phyloP scores from a whole-genome alignment of 2,888 invertebrate genomes.

The Drosophila formosana region DNA sequence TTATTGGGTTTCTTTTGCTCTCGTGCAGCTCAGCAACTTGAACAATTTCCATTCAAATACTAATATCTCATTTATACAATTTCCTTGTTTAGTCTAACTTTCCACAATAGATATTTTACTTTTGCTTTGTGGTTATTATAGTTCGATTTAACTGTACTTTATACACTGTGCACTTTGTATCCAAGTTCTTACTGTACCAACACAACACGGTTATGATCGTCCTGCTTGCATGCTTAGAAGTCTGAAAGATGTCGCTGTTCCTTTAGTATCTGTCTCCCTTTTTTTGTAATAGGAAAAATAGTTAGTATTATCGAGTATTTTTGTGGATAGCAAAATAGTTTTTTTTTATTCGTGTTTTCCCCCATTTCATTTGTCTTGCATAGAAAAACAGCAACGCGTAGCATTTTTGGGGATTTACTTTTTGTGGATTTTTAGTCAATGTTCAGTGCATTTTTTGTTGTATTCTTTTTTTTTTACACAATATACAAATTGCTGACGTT shows the following conservation, averaged over 20 bases:
- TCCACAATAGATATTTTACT: slow-evolving; percentile 16
- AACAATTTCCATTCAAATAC: slow-evolving; percentile 46
- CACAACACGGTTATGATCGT: slow-evolving; percentile 69
- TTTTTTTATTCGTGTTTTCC: slow-evolving; percentile 23
- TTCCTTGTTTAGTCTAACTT: slow-evolving; percentile 9
- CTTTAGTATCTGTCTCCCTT: slow-evolving; percentile 13
- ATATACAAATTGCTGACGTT: slow-evolving; percentile 56
- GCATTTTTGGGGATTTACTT: slow-evolving; percentile 4
- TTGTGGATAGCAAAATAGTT: slow-evolving; percentile 57
- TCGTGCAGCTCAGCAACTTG: slow-evolving; percentile 65
- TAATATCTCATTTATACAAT: slow-evolving; percentile 23
- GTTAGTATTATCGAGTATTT: slow-evolving; percentile 39
- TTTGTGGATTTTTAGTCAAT: slow-evolving; percentile 42
- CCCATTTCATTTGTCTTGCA: slow-evolving; percentile 8
- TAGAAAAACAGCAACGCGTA: slow-evolving; percentile 51
- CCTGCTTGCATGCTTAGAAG: slow-evolving; percentile 53
- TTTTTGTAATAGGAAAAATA: slow-evolving; percentile 57
- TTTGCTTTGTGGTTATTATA: slow-evolving; percentile 22
- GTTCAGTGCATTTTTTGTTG: slow-evolving; percentile 53
- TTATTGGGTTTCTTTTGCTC: slow-evolving; percentile 35
- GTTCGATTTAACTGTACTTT: slow-evolving; percentile 39
- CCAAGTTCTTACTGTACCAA: slow-evolving; percentile 29
- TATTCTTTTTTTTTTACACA: slow-evolving; percentile 45
- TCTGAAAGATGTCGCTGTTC: slow-evolving; percentile 39
- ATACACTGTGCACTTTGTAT: slow-evolving; percentile 20